A percentile compares a stretch with the other conserved stretches of the same genome.
Evolutionary conservation across 2,797 vertebrate species (phyloP).

Genomic region (Taenioides sp.): DNA sequence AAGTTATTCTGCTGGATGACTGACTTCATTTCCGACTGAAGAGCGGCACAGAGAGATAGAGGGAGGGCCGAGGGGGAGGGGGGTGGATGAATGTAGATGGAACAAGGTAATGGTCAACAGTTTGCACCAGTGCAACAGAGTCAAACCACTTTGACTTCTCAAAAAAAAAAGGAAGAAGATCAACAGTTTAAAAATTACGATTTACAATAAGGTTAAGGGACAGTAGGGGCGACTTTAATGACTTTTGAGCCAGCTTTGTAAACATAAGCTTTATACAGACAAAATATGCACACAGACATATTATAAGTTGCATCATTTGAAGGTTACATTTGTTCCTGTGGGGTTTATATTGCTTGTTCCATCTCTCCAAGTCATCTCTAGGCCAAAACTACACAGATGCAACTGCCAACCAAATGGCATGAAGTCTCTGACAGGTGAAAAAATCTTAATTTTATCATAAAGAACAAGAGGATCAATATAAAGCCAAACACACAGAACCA

Average conservation of each 20-base stretch:
- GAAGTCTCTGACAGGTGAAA: not conserved
- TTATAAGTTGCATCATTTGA: not conserved
- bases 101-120: slow-evolving; percentile 56
- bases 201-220: not conserved
- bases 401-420: not conserved
- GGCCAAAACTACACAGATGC: not conserved
- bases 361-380: not conserved
- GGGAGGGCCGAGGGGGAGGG: slow-evolving; percentile 44
- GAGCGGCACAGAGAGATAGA: slow-evolving; percentile 60
- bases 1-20: slow-evolving; percentile 83
- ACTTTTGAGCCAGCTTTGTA: too few species aligned
- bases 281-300: too few species aligned
- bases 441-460: not conserved
- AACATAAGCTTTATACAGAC: too few species aligned
- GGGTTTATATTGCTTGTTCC: not conserved
- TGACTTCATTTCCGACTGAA: slow-evolving; percentile 80
- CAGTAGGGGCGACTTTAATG: too few species aligned
- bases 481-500: too few species aligned
- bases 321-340: not conserved
- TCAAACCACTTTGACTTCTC: not conserved
- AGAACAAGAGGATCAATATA: not conserved
- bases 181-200: not conserved
- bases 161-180: too few species aligned
- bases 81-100: slow-evolving; percentile 32
- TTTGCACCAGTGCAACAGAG: slow-evolving; percentile 21